Evolutionary conservation across 2,113 vertebrate genomes (phyloP).

Genomic region (Passer montanus): DNA sequence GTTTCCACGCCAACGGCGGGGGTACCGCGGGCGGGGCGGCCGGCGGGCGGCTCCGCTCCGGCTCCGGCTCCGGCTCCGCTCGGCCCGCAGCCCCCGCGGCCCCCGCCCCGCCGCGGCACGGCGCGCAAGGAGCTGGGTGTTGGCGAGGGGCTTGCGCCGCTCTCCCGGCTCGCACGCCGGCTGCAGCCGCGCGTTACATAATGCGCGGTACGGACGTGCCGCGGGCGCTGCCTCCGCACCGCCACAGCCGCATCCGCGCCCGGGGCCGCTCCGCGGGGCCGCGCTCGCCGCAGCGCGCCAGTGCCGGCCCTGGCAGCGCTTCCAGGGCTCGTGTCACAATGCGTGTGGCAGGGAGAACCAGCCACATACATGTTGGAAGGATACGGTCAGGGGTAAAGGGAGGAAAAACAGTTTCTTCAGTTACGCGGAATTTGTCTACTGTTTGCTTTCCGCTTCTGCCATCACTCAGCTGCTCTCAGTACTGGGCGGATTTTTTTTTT

Average conservation of each 20-base stretch:
- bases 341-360: rapidly evolving
- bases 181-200: not conserved
- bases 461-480: not conserved
- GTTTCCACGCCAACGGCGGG: slow-evolving; percentile 61
- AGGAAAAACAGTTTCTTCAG: not conserved
- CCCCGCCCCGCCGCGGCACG: not conserved
- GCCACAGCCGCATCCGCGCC: not conserved
- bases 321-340: rapidly evolving
- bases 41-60: not conserved
- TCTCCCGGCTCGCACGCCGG: not conserved
- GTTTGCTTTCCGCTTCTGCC: not conserved
- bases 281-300: not conserved
- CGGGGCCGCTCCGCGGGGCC: not conserved
- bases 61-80: not conserved
- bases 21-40: slow-evolving; percentile 23
- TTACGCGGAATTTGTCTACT: not conserved
- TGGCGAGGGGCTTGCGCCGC: not conserved
- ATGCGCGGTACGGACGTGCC: not conserved
- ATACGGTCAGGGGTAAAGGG: not conserved
- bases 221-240: not conserved
- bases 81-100: not conserved
- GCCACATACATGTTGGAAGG: not conserved
- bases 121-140: not conserved
- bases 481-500: not conserved
- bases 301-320: rapidly evolving